phyloP scores from a whole-genome alignment of 2,113 vertebrate species.

The Hemichromis elongatus region DNA sequence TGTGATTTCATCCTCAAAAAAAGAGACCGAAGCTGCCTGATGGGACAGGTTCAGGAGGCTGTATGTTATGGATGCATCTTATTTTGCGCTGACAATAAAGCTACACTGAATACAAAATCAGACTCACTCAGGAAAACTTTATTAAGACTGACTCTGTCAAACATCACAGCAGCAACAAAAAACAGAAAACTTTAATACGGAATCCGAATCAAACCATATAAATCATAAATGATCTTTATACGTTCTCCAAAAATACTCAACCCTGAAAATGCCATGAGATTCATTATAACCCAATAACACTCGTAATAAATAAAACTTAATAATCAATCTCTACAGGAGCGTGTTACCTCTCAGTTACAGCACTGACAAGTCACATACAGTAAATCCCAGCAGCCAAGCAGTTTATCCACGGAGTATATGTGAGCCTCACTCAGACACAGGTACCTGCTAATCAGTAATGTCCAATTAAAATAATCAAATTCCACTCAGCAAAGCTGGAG shows the following conservation, averaged over 20 bases:
- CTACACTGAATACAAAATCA: background rate
- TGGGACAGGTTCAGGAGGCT: background rate
- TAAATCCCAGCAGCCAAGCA: background rate
- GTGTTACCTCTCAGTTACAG: background rate
- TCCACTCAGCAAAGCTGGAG: background rate
- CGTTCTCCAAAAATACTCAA: background rate
- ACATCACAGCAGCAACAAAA: background rate
- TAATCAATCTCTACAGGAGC: background rate
- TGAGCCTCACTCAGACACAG: background rate
- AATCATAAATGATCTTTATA: background rate
- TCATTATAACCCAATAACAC: background rate
- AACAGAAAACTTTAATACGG: background rate
- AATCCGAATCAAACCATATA: background rate
- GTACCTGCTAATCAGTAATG: background rate
- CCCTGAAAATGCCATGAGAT: background rate
- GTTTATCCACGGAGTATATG: background rate
- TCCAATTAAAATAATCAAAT: background rate
- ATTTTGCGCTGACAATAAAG: background rate
- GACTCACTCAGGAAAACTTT: background rate
- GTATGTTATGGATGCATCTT: background rate
- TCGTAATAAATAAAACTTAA: background rate
- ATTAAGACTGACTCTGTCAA: background rate
- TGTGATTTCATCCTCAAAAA: background rate
- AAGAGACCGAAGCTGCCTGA: background rate
- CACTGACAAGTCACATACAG: background rate